Base-by-base conservation (phyloP, 2,888 invertebrate species). In the Craniophora ligustri region DNA sequence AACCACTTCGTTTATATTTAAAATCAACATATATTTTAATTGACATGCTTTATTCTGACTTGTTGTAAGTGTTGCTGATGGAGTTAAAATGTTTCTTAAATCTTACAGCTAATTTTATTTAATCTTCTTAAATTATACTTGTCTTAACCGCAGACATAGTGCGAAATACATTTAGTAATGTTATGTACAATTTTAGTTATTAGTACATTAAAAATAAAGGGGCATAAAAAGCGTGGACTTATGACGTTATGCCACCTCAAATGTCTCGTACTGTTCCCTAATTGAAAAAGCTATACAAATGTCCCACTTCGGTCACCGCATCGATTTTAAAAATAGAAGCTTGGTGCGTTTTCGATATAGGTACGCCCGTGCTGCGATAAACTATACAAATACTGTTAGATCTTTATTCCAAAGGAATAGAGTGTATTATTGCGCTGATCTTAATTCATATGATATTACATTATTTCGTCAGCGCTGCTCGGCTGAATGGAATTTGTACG, bases 291-390 rank as follows among this genome's bases (percentile, higher is more conserved):
- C 87, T 82, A 85, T 82, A 87, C 85, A 84, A 76, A 81, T 88
- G 91, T 86, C 87, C 91, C 87, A 91, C 88, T 91, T 91, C 84
- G 89, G 88, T 86, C 89, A 86, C 89, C 87, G 86, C 91, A 91
- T 91, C 87, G 91, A 91, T 91, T 92, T 89, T 91, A 92, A 92
- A 92, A 92, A 92, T 92, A 92, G 92, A 89, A 77, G 79, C 85
- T 84, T 82, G 80, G 86, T 91, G 91, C 89, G 91, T 90, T 91
- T 89, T 88, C 86, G 83, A 87, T 86, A 86, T 82, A 23, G 21
- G 23, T 23, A 84, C 86, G 82, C 77, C 62, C 65, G 72, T 76
- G 67, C 65, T 62, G 76, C 79, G 84, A 84, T 88, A 85, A 82
- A 83, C 79, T 79, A 76, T 57, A 65, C 60, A 62, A 53, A 51